These are phyloP conservation scores for Catostylus mosaicus DNA, from an alignment of 30 jellyfish, hydroid and myxozoan species.

Conservation along the genomic window DNA sequence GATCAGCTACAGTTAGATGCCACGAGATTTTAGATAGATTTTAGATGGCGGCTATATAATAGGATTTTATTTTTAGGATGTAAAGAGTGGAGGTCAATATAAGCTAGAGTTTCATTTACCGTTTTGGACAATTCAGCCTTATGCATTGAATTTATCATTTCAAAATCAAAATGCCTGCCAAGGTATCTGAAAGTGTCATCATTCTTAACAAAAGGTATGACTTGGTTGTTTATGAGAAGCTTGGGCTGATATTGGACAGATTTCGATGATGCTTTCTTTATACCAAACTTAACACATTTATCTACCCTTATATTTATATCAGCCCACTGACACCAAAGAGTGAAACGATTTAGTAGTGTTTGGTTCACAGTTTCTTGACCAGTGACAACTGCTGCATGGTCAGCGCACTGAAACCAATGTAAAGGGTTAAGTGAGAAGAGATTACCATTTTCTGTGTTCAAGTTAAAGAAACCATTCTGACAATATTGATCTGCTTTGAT, in stretches of 20 bases:
- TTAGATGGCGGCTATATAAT: neutral
- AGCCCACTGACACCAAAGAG: conserved; percentile 44
- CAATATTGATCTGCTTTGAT: conserved; percentile 16
- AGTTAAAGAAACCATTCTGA: conserved; percentile 15
- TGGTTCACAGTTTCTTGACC: conserved; percentile 20
- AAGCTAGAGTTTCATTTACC: neutral
- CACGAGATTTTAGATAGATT: conserved; percentile 11
- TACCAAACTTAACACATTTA: conserved; percentile 24
- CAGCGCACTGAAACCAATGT: conserved; percentile 43
- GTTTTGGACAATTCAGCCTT: neutral
- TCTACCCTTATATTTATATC: conserved; percentile 14
- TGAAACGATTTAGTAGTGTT: conserved; percentile 22
- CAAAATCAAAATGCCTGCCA: conserved; percentile 21
- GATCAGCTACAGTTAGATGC: conserved; percentile 23
- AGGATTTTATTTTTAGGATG: conserved; percentile 21
- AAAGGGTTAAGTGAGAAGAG: neutral
- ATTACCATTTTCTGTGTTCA: neutral
- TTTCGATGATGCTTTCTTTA: neutral
- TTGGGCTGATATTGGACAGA: conserved; percentile 17
- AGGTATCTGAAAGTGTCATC: conserved; percentile 14
- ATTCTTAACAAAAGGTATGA: conserved; percentile 1
- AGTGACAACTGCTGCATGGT: conserved; percentile 39
- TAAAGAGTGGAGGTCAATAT: conserved; percentile 7
- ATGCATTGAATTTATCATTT: neutral
- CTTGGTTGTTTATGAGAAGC: neutral